Conservation (phyloP, 2,888 invertebrate species). For the Metopia argyrocephala region DNA sequence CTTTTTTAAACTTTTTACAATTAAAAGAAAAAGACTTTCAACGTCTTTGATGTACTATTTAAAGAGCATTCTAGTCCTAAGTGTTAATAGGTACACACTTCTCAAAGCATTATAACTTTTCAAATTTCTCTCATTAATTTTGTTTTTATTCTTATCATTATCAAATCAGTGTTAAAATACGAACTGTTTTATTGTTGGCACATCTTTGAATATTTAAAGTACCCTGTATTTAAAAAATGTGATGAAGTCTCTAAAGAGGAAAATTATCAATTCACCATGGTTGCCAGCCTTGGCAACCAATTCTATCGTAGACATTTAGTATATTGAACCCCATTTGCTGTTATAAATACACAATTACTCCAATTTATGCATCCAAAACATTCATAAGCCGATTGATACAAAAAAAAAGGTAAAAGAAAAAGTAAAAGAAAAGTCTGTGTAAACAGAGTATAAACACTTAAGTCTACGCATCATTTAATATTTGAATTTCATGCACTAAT, state of each 20-base stretch:
- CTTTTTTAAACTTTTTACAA: too few species aligned
- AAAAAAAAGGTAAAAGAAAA: too few species aligned
- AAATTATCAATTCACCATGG: conserved; percentile 29
- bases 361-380: conserved; percentile 4
- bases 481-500: conserved; percentile 46
- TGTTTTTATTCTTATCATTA: neutral
- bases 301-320: conserved; percentile 20
- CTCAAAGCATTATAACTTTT: neutral
- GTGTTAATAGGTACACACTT: neutral
- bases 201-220: too few species aligned
- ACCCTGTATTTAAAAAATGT: neutral
- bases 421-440: too few species aligned
- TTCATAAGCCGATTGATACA: neutral
- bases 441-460: conserved; percentile 19
- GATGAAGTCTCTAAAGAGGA: too few species aligned
- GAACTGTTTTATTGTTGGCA: too few species aligned
- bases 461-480: conserved; percentile 22
- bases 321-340: conserved; percentile 6
- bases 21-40: too few species aligned
- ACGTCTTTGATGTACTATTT: too few species aligned
- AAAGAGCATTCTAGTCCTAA: too few species aligned
- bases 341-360: conserved; percentile 11
- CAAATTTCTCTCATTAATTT: too few species aligned
- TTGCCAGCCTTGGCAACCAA: conserved; percentile 35
- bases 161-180: neutral